A percentile compares a stretch with the other conserved stretches of the same genome.
Evolutionary conservation across 2,113 vertebrate genomes (phyloP).

Genomic region (Microcebus lehilahytsara): DNA sequence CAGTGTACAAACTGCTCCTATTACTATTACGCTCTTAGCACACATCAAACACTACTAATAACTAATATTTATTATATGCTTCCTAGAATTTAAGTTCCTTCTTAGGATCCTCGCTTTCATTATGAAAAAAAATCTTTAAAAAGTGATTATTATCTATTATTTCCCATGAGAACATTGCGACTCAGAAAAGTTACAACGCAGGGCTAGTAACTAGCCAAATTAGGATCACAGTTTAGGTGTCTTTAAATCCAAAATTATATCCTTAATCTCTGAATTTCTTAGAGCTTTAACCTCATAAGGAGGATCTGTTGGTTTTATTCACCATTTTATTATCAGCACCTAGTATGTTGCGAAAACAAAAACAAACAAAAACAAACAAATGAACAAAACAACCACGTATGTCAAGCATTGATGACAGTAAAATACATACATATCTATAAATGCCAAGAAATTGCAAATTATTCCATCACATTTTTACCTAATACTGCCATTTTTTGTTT

Average conservation of each 20-base stretch:
- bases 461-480: neutral
- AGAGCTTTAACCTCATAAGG: neutral
- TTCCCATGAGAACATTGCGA: neutral
- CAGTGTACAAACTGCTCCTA: neutral
- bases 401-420: neutral
- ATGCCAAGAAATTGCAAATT: neutral
- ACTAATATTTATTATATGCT: neutral
- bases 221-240: neutral
- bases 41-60: neutral
- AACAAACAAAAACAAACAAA: neutral
- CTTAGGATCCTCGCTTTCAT: neutral
- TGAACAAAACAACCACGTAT: neutral
- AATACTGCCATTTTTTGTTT: neutral
- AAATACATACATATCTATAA: neutral
- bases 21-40: neutral
- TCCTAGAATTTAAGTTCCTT: neutral
- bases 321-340: neutral
- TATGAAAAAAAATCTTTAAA: neutral
- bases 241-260: neutral
- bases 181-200: neutral
- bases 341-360: neutral
- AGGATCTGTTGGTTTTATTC: neutral
- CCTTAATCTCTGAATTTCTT: neutral
- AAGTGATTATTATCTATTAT: neutral
- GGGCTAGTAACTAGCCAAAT: neutral